These are phyloP conservation scores for Pogonus chalceus DNA, from an alignment of 1,140 invertebrate species.

Conservation along the genomic window DNA sequence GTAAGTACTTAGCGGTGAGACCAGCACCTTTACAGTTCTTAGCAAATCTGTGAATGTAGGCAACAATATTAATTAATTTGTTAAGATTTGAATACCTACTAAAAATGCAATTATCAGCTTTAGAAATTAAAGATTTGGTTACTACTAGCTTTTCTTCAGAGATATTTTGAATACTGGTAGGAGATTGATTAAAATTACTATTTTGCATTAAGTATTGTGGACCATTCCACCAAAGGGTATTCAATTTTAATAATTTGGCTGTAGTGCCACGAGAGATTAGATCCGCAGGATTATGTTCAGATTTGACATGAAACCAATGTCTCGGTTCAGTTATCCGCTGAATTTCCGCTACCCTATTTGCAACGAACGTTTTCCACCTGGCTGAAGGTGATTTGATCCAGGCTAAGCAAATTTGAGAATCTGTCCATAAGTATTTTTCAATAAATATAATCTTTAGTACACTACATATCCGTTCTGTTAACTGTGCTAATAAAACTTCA, in stretches of 20 bases:
- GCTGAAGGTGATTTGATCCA: constrained; percentile 21
- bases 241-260: constrained; percentile 17
- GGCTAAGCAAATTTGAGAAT: constrained; percentile 17
- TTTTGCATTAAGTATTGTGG: constrained; percentile 14
- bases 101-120: no score
- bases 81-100: no score
- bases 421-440: constrained; percentile 4
- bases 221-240: constrained; percentile 28
- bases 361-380: constrained; percentile 22
- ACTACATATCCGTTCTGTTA: background rate
- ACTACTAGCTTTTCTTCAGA: constrained; percentile 8
- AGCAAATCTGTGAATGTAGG: no score
- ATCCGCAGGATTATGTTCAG: constrained; percentile 31
- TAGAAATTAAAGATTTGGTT: no score
- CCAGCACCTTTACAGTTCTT: background rate
- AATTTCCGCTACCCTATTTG: constrained; percentile 26
- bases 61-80: no score
- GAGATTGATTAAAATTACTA: no score
- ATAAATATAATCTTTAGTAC: background rate
- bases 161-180: no score
- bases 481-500: background rate
- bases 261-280: constrained; percentile 28
- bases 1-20: constrained; percentile 12
- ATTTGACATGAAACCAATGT: constrained; percentile 26
- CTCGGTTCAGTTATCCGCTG: constrained; percentile 20